Base-by-base conservation (phyloP, 2,113 vertebrate genomes). In the Sinosuthora webbiana region DNA sequence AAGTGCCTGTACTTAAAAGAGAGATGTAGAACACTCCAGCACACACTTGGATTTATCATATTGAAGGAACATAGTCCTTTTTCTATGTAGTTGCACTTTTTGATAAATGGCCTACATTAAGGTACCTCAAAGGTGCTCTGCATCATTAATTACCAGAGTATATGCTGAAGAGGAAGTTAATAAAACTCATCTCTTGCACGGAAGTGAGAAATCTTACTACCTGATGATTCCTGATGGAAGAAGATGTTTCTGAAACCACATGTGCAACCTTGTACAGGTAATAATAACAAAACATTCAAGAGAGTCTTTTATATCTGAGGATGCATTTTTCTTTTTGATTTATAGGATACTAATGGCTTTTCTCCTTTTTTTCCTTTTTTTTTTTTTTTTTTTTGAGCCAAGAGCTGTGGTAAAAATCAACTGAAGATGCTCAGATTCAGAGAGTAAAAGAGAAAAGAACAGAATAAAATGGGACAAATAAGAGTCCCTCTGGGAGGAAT, bases 291-390 rank as follows among this genome's bases (percentile, higher is more conserved):
- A 96, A 94, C 83, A 95, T 97, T 96, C 97, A 94, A 73, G 96
- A 95, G 97, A 97, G 93, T 94, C 90, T 96, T 97, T 97, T 92
- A 67, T 87, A 67, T 91, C 83, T 89, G 82, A 95, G 70, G 80
- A 92, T 91, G 83, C 3, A 95, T 97, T 96, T 97, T 97, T 98
- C 95, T 97, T 96, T 95, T 89, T 97, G 95, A 97, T 98, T 95
- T 97, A 97, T 98, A 90, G 82, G 73, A 77, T 93, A 90, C 84
- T 95, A 94, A 96, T 96, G 89, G 93, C 13, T 93, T 95, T 95
- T 89, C 11, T 92, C 24, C 62, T 4, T 39, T 45, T 81, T 90
- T 64, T 57, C 68, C 39, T 22, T 37, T 44, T 44, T 18, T 44
- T 60, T 39, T 18, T 50, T 39, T 63, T 81, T 90, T 64, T 56